Evolutionary conservation across 1,140 invertebrate genomes (phyloP).

Genomic region (Diorhabda carinulata): DNA sequence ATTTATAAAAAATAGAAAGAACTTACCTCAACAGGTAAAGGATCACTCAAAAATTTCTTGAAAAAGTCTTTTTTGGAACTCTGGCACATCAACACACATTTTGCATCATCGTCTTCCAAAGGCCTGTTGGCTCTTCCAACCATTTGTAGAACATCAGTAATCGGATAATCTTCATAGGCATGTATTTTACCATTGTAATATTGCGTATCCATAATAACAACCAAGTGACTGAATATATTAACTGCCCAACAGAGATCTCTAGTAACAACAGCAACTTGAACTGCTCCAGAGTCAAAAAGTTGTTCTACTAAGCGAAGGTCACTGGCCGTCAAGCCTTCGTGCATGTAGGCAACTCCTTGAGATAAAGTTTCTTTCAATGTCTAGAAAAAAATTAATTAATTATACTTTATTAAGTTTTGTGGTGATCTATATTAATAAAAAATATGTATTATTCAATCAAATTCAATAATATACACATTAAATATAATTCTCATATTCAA

Average conservation of each 20-base stretch:
- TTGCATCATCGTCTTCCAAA: conserved; percentile 87
- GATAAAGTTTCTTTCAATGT: conserved; percentile 81
- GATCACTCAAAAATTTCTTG: conserved; percentile 97
- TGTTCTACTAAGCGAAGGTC: conserved; percentile 90
- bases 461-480: background rate
- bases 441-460: background rate
- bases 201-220: conserved; percentile 97
- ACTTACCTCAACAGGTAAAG: conserved; percentile 93
- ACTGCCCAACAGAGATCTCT: conserved; percentile 90
- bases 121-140: conserved; percentile 89
- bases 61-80: conserved; percentile 98
- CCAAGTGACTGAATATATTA: conserved; percentile 81
- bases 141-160: conserved; percentile 98
- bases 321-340: conserved; percentile 82
- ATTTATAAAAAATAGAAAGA: conserved; percentile 13
- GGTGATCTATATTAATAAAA: background rate
- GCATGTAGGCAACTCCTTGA: conserved; percentile 95
- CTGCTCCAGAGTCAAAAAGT: conserved; percentile 87
- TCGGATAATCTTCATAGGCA: conserved; percentile 95
- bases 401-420: background rate
- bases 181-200: conserved; percentile 93
- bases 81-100: conserved; percentile 96
- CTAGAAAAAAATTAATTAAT: conserved; percentile 42
- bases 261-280: conserved; percentile 90
- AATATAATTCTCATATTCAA: background rate